These are phyloP conservation scores for Drosophila suzukii DNA, from an alignment of 1,140 invertebrate species.

Conservation along the genomic window DNA sequence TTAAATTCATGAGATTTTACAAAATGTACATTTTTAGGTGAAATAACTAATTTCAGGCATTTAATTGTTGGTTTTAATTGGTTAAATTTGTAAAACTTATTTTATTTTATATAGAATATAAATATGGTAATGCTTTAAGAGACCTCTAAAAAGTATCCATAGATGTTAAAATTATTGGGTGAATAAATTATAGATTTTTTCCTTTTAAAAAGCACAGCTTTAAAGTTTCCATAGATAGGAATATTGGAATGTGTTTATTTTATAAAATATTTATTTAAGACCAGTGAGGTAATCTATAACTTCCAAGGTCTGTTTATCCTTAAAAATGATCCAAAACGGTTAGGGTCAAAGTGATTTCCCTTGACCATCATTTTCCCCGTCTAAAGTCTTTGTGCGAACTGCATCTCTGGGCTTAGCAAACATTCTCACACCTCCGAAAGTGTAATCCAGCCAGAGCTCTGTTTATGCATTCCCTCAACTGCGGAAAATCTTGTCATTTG, in stretches of 20 bases:
- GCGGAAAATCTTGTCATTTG: constrained; percentile 45
- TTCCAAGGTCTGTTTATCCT: background rate
- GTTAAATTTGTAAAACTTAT: too few species aligned
- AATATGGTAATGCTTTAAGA: too few species aligned
- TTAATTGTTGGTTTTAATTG: background rate
- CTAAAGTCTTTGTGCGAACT: constrained; percentile 7
- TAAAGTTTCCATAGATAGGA: too few species aligned
- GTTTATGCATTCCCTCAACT: constrained; percentile 25
- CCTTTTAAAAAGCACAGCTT: too few species aligned
- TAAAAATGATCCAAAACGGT: background rate
- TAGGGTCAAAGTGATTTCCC: constrained; percentile 3
- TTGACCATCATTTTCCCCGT: background rate
- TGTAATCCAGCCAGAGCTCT: constrained; percentile 21
- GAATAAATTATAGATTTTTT: too few species aligned
- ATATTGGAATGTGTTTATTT: too few species aligned
- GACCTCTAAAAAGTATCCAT: too few species aligned
- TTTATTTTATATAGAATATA: too few species aligned
- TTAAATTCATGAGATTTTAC: background rate
- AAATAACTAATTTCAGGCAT: background rate
- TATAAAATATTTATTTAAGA: too few species aligned
- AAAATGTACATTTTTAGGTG: background rate
- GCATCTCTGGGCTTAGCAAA: constrained; percentile 28
- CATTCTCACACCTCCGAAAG: constrained; percentile 11
- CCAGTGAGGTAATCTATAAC: background rate
- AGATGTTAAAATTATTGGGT: too few species aligned